phyloP scores from a whole-genome alignment of 2,797 vertebrate species.

The Alauda arvensis region DNA sequence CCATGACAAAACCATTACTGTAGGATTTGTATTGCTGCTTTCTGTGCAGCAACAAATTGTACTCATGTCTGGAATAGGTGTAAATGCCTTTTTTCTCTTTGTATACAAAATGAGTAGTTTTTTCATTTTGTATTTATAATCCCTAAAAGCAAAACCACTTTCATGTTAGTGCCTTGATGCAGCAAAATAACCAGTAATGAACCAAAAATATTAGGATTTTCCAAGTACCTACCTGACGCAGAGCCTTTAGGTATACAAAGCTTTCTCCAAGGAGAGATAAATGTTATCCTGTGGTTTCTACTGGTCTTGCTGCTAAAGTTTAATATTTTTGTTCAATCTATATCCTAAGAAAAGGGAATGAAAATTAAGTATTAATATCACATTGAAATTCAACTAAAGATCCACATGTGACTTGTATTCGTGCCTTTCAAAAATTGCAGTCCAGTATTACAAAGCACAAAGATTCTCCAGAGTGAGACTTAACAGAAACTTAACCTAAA shows the following conservation, averaged over 20 bases:
- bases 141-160: background rate
- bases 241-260: background rate
- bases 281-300: background rate
- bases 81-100: background rate
- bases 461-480: background rate
- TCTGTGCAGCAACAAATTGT: background rate
- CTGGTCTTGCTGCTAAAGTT: background rate
- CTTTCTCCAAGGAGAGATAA: background rate
- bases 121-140: background rate
- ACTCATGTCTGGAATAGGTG: background rate
- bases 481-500: background rate
- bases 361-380: background rate
- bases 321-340: background rate
- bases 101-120: background rate
- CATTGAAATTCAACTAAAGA: background rate
- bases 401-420: background rate
- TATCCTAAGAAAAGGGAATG: background rate
- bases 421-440: background rate
- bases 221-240: background rate
- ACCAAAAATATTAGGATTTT: background rate
- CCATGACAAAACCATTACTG: conserved; percentile 8
- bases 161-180: background rate
- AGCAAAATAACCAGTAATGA: background rate
- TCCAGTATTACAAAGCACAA: background rate
- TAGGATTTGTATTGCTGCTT: conserved; percentile 22